A percentile compares a stretch with the other conserved stretches of the same genome.
These are phyloP conservation scores for Clangula hyemalis DNA, from an alignment of 2,797 vertebrate genomes.

Conservation along the genomic window DNA sequence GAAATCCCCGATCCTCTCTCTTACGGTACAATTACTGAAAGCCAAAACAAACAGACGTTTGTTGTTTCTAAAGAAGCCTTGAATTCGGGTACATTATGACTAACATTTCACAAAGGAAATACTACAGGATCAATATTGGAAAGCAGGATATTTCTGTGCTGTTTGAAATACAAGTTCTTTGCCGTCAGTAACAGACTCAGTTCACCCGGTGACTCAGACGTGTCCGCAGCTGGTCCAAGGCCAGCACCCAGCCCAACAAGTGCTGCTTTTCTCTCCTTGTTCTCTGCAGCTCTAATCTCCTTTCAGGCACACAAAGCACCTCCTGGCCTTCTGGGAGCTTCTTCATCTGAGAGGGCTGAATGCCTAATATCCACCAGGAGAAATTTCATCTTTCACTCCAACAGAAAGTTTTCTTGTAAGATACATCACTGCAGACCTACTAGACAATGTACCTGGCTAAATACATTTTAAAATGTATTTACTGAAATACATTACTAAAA, in stretches of 20 bases:
- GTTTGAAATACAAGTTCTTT: constrained; percentile 2
- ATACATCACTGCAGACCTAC: neutral
- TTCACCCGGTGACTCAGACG: constrained; percentile 48
- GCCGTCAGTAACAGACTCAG: constrained; percentile 3
- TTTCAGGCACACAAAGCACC: neutral
- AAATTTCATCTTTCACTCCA: neutral
- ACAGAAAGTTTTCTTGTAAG: neutral
- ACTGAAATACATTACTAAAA: neutral
- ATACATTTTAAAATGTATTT: too few species aligned
- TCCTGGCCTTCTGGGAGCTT: neutral
- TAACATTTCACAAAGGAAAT: constrained; percentile 8
- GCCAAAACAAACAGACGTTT: neutral
- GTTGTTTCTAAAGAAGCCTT: neutral
- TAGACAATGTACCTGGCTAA: neutral
- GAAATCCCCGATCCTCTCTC: neutral
- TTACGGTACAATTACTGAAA: neutral
- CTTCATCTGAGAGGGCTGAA: neutral
- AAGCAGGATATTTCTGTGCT: neutral
- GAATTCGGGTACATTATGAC: neutral
- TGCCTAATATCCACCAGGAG: neutral
- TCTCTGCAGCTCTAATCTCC: neutral
- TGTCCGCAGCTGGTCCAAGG: constrained; percentile 21
- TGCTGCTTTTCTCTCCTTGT: neutral
- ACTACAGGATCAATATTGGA: neutral
- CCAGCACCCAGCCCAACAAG: neutral